Evolutionary conservation across 2,797 vertebrate genomes (phyloP), one percentile per base, ranked within the genome.

Genomic region (Phrynocephalus guinanensis): DNA sequence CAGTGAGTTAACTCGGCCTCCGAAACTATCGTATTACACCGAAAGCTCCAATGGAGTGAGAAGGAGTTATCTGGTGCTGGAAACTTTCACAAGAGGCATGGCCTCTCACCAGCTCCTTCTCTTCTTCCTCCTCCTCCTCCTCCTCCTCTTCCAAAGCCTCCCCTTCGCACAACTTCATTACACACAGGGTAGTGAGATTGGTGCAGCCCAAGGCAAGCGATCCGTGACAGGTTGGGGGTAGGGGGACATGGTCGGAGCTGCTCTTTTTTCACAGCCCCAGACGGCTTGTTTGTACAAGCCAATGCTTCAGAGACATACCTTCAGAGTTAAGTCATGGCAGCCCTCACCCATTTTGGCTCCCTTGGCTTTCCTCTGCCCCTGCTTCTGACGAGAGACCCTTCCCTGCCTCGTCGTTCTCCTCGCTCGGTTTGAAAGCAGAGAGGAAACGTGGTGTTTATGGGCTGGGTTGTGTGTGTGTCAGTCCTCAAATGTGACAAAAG

Each of bases 211-310:
- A 48, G 48, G 6, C 60, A 33, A 68, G 28, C 2, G 7, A 75
- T 67, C 8, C 24, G 5, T 26, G 83, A 83, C 50, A 77, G 73
- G 5, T 0, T 9, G 82, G 87, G 28, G 1, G 38, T 30, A 1
- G 50, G 44, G 67, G 28, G 1, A 30, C 38, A 1, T 56, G 44
- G 67, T 79, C 63, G 70, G 68, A 80, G 83, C 30, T 16, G 6
- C 16, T 38, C 13, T 28, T 1, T 79, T 88, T 80, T 72, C 82
- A 52, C 67, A 84, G 82, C 73, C 26, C 68, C 80, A n/a, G 75
- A 68, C 63, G 22, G 33, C 71, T 80, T 86, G 71, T 88, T 80
- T 90, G 38, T 38, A 83, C 84, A 48, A 63, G 84, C 84, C 81
- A 63, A 2, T 30, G n/a, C 72, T 83, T 75, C 78, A 13, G 18